Base-by-base conservation (phyloP, 2,888 invertebrate genomes). In the Acronicta aceris region DNA sequence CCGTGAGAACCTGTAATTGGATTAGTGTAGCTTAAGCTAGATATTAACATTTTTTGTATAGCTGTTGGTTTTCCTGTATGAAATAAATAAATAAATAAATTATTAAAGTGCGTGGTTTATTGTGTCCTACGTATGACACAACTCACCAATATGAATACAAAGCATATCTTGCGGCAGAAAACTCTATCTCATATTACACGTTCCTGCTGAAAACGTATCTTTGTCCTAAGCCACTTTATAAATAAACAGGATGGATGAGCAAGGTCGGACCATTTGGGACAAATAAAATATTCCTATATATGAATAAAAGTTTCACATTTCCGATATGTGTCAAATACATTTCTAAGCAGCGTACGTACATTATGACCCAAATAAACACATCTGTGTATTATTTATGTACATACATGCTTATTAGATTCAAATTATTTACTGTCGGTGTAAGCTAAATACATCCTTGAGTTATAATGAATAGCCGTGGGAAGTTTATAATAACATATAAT, bases 261-360 rank as follows among this genome's bases (percentile, higher is more conserved):
- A 54, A 38, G 42, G 15, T 61, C 46, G 57, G n/a, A 51, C 30
- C 45, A 25, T 66, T 71, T 59, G 61, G 52, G 51, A 8, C n/a
- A 21, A 54, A 69, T 71, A 68, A 71, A 68, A 72, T 79, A 79
- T 74, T 74, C 54, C 59, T 66, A 25, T n/a, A 27, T 13, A 12
- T 17, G 30, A 46, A 59, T 10, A 7, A 49, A 38, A 65, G 52
- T 65, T 68, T 49, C 59, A 62, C 55, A 62, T 61, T 52, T 57
- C 55, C 42, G 60, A 60, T 54, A 47, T 46, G 17, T 40, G 49
- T 60, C 45, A 50, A 56, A 72, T 67, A 74, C 65, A 70, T 65
- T 67, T 21, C 21, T 21, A 21, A 21, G 21, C 21, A 21, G 21
- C 21, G 21, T 21, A 21, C 2, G 4, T 66, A 63, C 57, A 69